A percentile compares a stretch with the other conserved stretches of the same genome.
phyloP scores from a whole-genome alignment of 2,888 invertebrate genomes.

The Allygus modestus region DNA sequence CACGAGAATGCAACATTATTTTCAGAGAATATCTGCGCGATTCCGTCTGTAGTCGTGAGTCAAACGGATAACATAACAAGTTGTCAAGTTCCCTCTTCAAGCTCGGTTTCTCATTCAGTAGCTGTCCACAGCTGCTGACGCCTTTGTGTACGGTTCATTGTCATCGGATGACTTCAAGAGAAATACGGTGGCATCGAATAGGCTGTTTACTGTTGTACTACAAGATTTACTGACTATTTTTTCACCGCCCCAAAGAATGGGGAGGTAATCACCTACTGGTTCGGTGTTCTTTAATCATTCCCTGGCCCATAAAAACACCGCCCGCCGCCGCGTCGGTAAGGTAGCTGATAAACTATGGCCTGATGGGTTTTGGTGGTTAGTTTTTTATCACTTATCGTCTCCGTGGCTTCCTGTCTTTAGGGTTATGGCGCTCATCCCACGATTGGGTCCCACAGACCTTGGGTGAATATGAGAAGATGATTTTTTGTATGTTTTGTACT shows the following conservation, averaged over 20 bases:
- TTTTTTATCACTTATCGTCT: conserved; percentile 11
- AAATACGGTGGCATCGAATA: too few relatives aligned
- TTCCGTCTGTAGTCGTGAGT: background rate
- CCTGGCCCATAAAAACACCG: background rate
- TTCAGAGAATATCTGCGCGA: background rate
- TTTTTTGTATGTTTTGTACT: too few relatives aligned
- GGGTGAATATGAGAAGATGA: too few relatives aligned
- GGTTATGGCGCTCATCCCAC: conserved; percentile 14
- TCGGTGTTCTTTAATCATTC: background rate
- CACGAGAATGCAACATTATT: background rate
- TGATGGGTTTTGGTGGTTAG: conserved; percentile 45
- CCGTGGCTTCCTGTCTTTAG: conserved; percentile 29
- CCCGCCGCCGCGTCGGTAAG: background rate
- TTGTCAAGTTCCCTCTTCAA: background rate
- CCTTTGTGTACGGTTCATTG: too few relatives aligned
- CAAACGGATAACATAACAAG: background rate
- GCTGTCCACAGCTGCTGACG: too few relatives aligned
- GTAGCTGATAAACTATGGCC: background rate
- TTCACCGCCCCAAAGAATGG: background rate
- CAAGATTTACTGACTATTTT: background rate
- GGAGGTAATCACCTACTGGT: background rate
- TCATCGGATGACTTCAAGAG: too few relatives aligned
- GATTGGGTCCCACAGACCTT: background rate
- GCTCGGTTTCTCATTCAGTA: background rate
- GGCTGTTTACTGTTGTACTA: background rate